Base-by-base conservation (phyloP, 2,888 invertebrate species). In the Dolomedes plantarius region DNA sequence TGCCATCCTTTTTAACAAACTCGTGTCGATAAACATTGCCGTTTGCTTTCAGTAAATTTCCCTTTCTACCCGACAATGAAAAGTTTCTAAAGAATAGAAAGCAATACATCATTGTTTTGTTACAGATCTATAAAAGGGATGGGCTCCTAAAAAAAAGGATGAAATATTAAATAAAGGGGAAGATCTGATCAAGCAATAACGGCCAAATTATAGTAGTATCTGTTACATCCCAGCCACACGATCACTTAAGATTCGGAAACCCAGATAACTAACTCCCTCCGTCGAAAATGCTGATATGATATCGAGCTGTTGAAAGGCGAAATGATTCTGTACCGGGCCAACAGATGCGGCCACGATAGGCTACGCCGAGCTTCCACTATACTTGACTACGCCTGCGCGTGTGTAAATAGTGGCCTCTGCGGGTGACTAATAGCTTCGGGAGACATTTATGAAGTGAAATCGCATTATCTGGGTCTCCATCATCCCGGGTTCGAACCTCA, bases 361-460 rank as follows among this genome's bases (percentile, higher is more conserved):
- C 41, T 56, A 56, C 56, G 56, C 23, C 19, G 16, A n/a, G 16
- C n/a, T 46, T 28, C 67, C 36, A 74, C 65, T 23, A 19, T 69
- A 86, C 85, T 86, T 86, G 85, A 86, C 85, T 86, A 85, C 78
- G 73, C 56, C 56, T 74, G 79, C 68, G 77, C 73, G 23, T 62
- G 39, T 68, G 50, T 75, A 82, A 76, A 71, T 69, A 76, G 71
- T 56, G 69, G 71, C 76, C 36, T 64, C 71, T 82, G 82, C 29
- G 73, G 78, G 79, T 86, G 86, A 86, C 80, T 86, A 86, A 86
- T 81, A 75, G 79, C 68, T 50, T 29, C 32, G 67, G 80, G 76
- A 78, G 86, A 76, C 76, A 72, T 86, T 86, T 86, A 86, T 86
- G 86, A 81, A 86, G 86, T 86, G 67, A 80, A 86, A 86, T 86